Base-by-base conservation (phyloP, 2,888 invertebrate species). In the Polymixis lichenea region DNA sequence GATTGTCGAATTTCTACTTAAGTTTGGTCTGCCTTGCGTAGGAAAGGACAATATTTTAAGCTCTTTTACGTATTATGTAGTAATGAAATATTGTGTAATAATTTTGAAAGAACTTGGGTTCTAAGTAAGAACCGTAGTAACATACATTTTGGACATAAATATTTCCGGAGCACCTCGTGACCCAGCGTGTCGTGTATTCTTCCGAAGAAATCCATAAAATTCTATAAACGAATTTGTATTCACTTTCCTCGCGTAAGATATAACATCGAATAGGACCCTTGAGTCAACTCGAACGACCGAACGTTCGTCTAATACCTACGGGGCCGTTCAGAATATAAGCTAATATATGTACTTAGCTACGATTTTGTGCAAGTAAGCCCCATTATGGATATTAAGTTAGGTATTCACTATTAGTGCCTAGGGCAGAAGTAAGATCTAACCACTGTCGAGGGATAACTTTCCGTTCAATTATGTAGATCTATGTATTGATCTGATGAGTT, bases 151-250 rank as follows among this genome's bases (percentile, higher is more conserved):
- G 22, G 0, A 49, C 49, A 82, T 49, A 38, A 56, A 62, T 55
- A 65, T 46, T 43, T 61, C 19, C 38, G 4, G 25, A 38, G 28
- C 9, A 38, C 17, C 15, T 28, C 32, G 15, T 22, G 32, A 67
- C 15, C 25, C 17, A 43, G 22, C 13, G 58, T 65, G n/a, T 51
- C 60, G 19, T 64, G 60, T 65, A 62, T 61, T 46, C 46, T 55
- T 55, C 38, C 61, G 56, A 55, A 56, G 53, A 74, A 80, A 28
- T 61, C 64, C 80, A 61, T 80, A 70, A 84, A 74, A 75, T 55
- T 84, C 38, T 80, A 80, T 84, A 67, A 75, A 58, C 32, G 69
- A 66, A 80, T 80, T 84, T 84, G 75, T 82, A 80, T 82, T 82
- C 75, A 75, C 62, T 84, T 65, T 74, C 22, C 56, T 32, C 64